A percentile compares a stretch with the other conserved stretches of the same genome.
phyloP scores from a whole-genome alignment of 2,797 vertebrate species.

The Rachycentron canadum region DNA sequence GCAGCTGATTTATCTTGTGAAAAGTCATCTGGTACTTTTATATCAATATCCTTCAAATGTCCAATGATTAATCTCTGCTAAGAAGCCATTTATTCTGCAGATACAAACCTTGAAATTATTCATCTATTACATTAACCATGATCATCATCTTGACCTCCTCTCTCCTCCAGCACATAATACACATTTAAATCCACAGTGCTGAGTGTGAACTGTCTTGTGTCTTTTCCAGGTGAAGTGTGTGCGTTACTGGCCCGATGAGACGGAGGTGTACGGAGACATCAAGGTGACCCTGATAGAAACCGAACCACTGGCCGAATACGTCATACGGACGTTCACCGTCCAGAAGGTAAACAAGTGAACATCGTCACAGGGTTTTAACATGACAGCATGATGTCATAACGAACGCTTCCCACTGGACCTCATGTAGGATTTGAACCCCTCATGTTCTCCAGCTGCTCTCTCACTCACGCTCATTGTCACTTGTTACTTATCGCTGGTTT shows the following conservation, averaged over 20 bases:
- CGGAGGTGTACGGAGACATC: slow-evolving; percentile 95
- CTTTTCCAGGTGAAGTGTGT: slow-evolving; percentile 95
- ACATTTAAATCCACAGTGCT: background rate
- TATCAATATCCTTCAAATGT: slow-evolving; percentile 7
- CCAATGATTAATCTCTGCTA: background rate
- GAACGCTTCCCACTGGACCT: background rate
- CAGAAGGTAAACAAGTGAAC: slow-evolving; percentile 90
- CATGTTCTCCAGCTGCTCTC: background rate
- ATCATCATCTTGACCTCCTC: too few relatives aligned
- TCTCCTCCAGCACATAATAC: background rate
- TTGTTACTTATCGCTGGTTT: slow-evolving; percentile 18
- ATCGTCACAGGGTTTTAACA: background rate
- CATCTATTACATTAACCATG: background rate
- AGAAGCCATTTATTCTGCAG: background rate
- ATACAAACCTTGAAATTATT: background rate
- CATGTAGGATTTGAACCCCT: slow-evolving; percentile 9
- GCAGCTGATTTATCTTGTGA: too few relatives aligned
- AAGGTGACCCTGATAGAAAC: slow-evolving; percentile 98
- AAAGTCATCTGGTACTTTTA: background rate
- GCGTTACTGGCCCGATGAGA: slow-evolving; percentile 97
- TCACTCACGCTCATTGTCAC: background rate
- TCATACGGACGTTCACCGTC: slow-evolving; percentile 96
- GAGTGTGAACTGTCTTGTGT: background rate
- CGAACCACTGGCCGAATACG: slow-evolving; percentile 95
- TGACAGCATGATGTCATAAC: background rate